Conservation (phyloP, 2,888 invertebrate species). For the Acanthoscelides obtectus region DNA sequence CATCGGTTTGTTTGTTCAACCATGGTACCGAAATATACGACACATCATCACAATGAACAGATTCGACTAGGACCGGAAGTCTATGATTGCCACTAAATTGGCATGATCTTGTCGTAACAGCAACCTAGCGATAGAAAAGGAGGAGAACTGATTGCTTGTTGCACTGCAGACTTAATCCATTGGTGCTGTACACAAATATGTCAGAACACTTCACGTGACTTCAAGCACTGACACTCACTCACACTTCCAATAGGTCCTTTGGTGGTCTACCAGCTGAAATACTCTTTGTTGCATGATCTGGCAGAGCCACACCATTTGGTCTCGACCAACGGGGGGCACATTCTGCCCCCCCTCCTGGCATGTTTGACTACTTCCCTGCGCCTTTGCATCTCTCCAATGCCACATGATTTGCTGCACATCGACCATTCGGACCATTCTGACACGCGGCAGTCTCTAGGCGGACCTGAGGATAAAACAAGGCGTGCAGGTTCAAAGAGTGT, state of each 20-base stretch:
- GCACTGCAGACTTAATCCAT: neutral
- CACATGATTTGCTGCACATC: conserved; percentile 81
- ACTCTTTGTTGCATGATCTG: conserved; percentile 59
- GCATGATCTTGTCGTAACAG: neutral
- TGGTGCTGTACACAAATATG: neutral
- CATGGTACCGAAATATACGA: no score
- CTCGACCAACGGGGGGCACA: conserved; percentile 79
- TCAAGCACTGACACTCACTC: neutral
- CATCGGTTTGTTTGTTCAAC: no score
- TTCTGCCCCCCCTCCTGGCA: conserved; percentile 72
- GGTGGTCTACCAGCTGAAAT: conserved; percentile 56
- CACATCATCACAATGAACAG: neutral
- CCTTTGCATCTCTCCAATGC: conserved; percentile 83
- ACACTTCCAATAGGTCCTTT: conserved; percentile 5
- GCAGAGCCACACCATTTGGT: conserved; percentile 86
- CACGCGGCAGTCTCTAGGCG: conserved; percentile 77
- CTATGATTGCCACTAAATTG: neutral
- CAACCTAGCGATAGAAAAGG: neutral
- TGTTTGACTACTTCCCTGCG: conserved; percentile 72
- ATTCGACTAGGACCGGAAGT: neutral
- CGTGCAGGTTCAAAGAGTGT: no score
- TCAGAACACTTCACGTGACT: neutral
- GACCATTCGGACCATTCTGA: conserved; percentile 86
- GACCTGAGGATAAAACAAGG: conserved; percentile 42
- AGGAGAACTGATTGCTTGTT: neutral